A percentile compares a stretch with the other conserved stretches of the same genome.
Evolutionary conservation across 2,797 vertebrate genomes (phyloP).

Genomic region (Nannoperca obscura): DNA sequence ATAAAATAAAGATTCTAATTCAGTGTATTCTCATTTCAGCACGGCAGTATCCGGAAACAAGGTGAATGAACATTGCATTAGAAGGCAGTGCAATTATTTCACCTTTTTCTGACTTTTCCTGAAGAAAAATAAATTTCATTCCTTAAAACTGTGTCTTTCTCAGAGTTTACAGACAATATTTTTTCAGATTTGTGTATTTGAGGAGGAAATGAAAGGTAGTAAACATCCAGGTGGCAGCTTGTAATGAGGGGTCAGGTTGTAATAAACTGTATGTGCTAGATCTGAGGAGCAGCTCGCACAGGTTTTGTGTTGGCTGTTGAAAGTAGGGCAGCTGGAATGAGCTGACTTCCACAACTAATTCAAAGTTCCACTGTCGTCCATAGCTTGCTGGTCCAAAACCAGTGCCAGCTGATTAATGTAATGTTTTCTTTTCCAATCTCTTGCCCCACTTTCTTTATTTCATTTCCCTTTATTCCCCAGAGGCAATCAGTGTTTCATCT

Average conservation of each 20-base stretch:
- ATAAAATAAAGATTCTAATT: too few relatives aligned
- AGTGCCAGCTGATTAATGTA: slow-evolving; percentile 75
- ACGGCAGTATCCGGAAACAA: background rate
- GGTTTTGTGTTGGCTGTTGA: slow-evolving; percentile 33
- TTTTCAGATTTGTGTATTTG: too few relatives aligned
- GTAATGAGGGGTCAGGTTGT: background rate
- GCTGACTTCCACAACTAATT: slow-evolving; percentile 67
- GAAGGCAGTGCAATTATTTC: background rate
- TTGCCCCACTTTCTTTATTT: slow-evolving; percentile 71
- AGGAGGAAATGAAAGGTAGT: background rate
- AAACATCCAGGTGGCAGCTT: background rate
- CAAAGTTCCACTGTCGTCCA: slow-evolving; percentile 60
- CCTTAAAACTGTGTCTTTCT: too few relatives aligned
- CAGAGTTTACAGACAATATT: too few relatives aligned
- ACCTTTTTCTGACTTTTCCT: background rate
- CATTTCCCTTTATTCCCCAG: slow-evolving; percentile 51
- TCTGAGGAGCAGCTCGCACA: slow-evolving; percentile 15
- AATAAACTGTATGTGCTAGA: background rate
- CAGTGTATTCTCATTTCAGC: too few relatives aligned
- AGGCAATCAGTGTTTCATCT: slow-evolving; percentile 69
- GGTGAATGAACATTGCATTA: background rate
- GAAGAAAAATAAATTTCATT: background rate
- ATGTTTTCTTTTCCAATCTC: slow-evolving; percentile 69
- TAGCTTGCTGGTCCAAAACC: slow-evolving; percentile 57
- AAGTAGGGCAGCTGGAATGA: slow-evolving; percentile 69